Evolutionary conservation across 2,888 invertebrate species (phyloP).

Genomic region (Nephrotoma flavescens): DNA sequence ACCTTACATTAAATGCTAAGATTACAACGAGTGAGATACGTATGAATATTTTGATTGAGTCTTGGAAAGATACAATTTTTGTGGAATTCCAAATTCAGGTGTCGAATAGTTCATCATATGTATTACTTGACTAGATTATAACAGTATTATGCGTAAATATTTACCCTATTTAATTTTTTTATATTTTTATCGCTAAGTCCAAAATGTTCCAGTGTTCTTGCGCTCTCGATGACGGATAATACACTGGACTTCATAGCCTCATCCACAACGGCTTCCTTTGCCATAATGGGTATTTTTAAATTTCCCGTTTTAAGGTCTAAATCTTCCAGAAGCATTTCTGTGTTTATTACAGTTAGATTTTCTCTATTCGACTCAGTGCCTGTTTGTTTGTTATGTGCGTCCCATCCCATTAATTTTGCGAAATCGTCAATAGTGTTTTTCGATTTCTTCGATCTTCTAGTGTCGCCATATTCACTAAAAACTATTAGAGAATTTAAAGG

Average conservation of each 20-base stretch:
- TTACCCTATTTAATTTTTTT: constrained; percentile 21
- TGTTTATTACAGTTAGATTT: constrained; percentile 9
- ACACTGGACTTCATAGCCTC: constrained; percentile 40
- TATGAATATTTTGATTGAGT: constrained; percentile 17
- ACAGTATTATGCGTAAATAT: constrained; percentile 4
- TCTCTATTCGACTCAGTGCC: not conserved
- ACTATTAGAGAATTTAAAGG: not conserved
- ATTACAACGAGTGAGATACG: constrained; percentile 30
- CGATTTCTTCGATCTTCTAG: constrained; percentile 10
- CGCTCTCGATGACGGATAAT: constrained; percentile 48
- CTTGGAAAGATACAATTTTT: constrained; percentile 16
- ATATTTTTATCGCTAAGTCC: not conserved
- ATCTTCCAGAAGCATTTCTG: not conserved
- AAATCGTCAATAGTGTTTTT: constrained; percentile 16
- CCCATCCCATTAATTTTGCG: constrained; percentile 17
- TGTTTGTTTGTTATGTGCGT: constrained; percentile 38
- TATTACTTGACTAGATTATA: not conserved
- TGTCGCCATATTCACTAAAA: not conserved
- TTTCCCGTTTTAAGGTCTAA: constrained; percentile 8
- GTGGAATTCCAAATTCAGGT: constrained; percentile 20
- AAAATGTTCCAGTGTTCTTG: constrained; percentile 16
- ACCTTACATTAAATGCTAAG: constrained; percentile 24
- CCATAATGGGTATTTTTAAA: constrained; percentile 12
- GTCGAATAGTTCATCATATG: constrained; percentile 32
- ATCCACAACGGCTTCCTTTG: constrained; percentile 15